Conservation (phyloP, 2,797 vertebrate species). For the Micrastur ruficollis region DNA sequence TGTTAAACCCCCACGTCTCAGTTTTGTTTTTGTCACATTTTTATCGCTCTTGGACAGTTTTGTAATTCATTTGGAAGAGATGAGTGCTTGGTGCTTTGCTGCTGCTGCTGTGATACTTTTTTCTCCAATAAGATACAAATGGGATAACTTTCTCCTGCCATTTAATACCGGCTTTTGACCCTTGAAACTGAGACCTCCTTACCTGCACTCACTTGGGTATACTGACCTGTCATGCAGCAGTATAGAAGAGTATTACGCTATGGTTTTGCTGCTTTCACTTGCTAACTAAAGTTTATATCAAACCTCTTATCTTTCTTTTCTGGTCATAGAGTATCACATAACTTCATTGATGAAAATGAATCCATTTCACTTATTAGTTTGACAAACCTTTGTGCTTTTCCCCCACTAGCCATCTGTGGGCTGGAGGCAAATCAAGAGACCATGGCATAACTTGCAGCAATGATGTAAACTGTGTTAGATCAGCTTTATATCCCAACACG, state of each 20-base stretch:
- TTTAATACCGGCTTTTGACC: neutral
- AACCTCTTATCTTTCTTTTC: neutral
- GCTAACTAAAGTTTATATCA: neutral
- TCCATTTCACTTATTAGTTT: neutral
- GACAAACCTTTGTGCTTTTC: neutral
- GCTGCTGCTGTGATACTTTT: neutral
- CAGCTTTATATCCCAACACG: neutral
- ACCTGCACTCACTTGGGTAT: neutral
- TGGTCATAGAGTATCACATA: accelerated
- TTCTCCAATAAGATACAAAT: neutral
- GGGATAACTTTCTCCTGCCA: neutral
- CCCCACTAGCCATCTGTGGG: neutral
- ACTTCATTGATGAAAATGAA: neutral
- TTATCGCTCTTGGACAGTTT: neutral
- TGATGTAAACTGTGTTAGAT: neutral
- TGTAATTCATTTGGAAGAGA: neutral
- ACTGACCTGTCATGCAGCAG: neutral
- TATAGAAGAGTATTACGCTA: neutral
- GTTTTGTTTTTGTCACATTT: neutral
- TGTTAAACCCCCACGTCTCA: neutral
- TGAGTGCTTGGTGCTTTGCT: neutral
- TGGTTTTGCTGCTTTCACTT: neutral
- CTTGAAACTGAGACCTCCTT: neutral
- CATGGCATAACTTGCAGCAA: neutral
- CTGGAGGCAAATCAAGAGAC: neutral